phyloP scores from a whole-genome alignment of 1,140 invertebrate species.

The Marisa cornuarietis region DNA sequence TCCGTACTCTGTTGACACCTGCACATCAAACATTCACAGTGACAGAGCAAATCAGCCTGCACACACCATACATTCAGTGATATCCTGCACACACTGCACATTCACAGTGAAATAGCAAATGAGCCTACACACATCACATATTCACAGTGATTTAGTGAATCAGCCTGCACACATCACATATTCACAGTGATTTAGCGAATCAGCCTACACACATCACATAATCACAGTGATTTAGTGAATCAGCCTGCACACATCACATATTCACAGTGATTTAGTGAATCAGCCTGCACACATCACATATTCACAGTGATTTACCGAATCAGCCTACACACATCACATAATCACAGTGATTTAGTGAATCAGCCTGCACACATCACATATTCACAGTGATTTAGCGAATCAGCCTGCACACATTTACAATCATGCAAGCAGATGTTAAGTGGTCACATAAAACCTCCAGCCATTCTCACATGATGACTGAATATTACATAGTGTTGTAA shows the following conservation, averaged over 20 bases:
- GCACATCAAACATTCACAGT: background rate
- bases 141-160: background rate
- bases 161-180: background rate
- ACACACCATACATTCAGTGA: too few relatives aligned
- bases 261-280: background rate
- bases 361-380: background rate
- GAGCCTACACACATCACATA: background rate
- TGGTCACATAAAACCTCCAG: background rate
- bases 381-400: background rate
- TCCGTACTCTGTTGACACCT: slow-evolving; percentile 63
- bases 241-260: background rate
- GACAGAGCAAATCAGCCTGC: background rate
- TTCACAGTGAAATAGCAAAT: background rate
- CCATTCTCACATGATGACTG: background rate
- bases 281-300: background rate
- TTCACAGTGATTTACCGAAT: background rate
- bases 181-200: background rate
- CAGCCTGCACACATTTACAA: background rate
- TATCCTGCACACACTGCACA: too few relatives aligned
- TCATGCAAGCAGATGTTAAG: background rate
- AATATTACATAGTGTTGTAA: background rate
- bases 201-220: background rate
- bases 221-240: background rate
- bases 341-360: background rate
- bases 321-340: background rate